phyloP scores from a whole-genome alignment of 2,888 invertebrate species.

The Cephus pygmeus region DNA sequence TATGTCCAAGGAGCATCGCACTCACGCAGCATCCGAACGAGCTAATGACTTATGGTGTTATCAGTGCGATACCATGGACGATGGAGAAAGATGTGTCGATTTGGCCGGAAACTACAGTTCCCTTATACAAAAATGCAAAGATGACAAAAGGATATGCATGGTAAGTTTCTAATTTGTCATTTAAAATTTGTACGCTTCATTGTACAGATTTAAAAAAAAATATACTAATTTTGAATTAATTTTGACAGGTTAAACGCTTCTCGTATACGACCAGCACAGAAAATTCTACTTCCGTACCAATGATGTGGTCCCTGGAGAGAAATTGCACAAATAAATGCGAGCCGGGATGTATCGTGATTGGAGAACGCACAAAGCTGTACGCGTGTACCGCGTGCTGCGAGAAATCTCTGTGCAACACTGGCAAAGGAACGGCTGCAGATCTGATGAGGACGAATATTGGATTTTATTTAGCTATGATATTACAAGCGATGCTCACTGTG shows the following conservation, averaged over 20 bases:
- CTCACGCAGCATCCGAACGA: slow-evolving; percentile 82
- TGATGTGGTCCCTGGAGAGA: slow-evolving; percentile 85
- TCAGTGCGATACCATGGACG: slow-evolving; percentile 81
- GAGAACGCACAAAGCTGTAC: slow-evolving; percentile 87
- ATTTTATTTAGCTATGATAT: slow-evolving; percentile 50
- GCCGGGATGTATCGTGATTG: slow-evolving; percentile 89
- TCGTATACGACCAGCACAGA: slow-evolving; percentile 87
- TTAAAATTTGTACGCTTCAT: not conserved
- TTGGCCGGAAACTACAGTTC: slow-evolving; percentile 72
- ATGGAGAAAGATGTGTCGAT: slow-evolving; percentile 79
- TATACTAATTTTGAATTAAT: not conserved
- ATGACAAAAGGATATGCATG: slow-evolving; percentile 83
- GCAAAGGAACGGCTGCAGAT: slow-evolving; percentile 67
- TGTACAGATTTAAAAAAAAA: not conserved
- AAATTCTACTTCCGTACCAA: slow-evolving; percentile 78
- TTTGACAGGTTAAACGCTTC: slow-evolving; percentile 79
- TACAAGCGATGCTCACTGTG: slow-evolving; percentile 55
- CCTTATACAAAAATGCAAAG: slow-evolving; percentile 79
- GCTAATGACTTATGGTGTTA: slow-evolving; percentile 86
- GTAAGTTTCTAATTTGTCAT: slow-evolving; percentile 65
- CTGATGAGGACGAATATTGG: slow-evolving; percentile 45
- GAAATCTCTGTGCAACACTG: slow-evolving; percentile 81
- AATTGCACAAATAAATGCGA: slow-evolving; percentile 87
- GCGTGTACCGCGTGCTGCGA: slow-evolving; percentile 90
- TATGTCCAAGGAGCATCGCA: slow-evolving; percentile 77